A percentile compares a stretch with the other conserved stretches of the same genome.
Conservation (phyloP, 2,113 vertebrate genomes). For the Danio rerio region GRCz12tu NC_133193.1:7855501-7856000, state of each 20-base stretch:
- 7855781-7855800: constrained; percentile 62
- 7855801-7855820: background rate
- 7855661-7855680: background rate
- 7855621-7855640: background rate
- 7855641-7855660: background rate
- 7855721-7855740: background rate
- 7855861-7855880: constrained; percentile 82
- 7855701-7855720: background rate
- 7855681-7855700: background rate
- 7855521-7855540: no score
- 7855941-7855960: background rate
- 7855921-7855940: background rate
- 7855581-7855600: no score
- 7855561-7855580: no score
- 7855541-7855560: no score
- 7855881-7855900: constrained; percentile 48
- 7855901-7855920: constrained; percentile 56
- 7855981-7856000: background rate
- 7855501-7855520: no score
- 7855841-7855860: constrained; percentile 70
- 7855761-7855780: constrained; percentile 61
- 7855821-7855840: constrained; percentile 69
- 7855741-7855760: constrained; percentile 1
- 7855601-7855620: no score
- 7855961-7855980: constrained; percentile 16